Conservation (phyloP, 2,797 vertebrate genomes). For the Bryconaethiops microstoma region DNA sequence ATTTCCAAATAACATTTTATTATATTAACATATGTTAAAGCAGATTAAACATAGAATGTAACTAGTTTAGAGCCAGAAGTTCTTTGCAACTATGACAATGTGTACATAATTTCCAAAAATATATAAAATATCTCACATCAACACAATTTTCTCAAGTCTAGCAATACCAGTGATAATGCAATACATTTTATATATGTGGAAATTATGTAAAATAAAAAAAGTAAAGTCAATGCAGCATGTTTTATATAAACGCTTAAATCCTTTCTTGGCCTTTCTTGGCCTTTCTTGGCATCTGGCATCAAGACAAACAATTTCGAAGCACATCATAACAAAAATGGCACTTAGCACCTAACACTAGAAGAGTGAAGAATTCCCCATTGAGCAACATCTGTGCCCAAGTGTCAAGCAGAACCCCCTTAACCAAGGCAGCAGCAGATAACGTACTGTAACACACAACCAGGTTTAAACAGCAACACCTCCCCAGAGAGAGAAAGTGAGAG, state of each 20-base stretch:
- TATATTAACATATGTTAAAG: too few species aligned
- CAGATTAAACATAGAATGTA: too few species aligned
- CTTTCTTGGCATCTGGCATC: background rate
- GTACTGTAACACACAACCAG: constrained; percentile 9
- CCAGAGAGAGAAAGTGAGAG: constrained; percentile 6
- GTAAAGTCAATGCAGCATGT: background rate
- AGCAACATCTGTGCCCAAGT: background rate
- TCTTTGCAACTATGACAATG: too few species aligned
- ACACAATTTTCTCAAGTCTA: too few species aligned
- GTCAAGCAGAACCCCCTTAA: background rate
- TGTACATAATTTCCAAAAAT: too few species aligned
- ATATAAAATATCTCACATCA: too few species aligned
- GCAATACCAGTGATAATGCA: too few species aligned
- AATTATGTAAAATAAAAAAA: too few species aligned
- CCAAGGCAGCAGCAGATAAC: constrained; percentile 26
- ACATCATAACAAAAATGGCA: background rate
- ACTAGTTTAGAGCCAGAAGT: too few species aligned
- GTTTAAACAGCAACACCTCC: constrained; percentile 24
- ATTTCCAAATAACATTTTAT: too few species aligned
- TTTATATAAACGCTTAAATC: background rate
- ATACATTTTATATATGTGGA: too few species aligned
- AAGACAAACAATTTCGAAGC: background rate
- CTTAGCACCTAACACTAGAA: background rate
- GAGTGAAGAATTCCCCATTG: background rate
- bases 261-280: background rate